Conservation (phyloP, 2,797 vertebrate species). For the Halcyon chelicuti region DNA sequence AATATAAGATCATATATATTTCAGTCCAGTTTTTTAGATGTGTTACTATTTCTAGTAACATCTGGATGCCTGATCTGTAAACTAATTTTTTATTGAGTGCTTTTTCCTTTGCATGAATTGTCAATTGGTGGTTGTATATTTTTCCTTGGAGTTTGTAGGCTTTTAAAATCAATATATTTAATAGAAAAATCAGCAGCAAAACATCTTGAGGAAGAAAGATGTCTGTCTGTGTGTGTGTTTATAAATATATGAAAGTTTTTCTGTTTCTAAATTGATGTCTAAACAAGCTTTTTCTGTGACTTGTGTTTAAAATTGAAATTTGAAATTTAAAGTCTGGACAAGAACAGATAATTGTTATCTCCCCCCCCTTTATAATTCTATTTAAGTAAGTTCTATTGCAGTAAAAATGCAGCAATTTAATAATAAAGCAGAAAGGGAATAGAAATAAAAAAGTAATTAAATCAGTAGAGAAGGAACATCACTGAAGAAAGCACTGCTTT, state of each 20-base stretch:
- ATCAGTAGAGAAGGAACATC: not conserved
- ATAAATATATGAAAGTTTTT: not conserved
- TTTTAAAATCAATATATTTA: not conserved
- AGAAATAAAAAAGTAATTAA: not conserved
- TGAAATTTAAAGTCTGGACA: not conserved
- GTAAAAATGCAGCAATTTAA: constrained; percentile 37
- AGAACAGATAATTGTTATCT: not conserved
- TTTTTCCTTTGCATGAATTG: not conserved
- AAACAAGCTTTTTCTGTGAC: not conserved
- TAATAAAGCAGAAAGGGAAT: constrained; percentile 35
- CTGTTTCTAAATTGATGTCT: not conserved
- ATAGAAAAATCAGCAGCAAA: not conserved
- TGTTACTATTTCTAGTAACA: not conserved
- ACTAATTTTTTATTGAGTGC: not conserved
- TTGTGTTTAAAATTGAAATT: not conserved
- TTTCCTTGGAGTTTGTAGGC: not conserved
- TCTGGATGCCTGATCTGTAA: not conserved
- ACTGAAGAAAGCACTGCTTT: constrained; percentile 4
- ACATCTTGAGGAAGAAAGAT: not conserved
- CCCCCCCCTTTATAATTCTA: not conserved
- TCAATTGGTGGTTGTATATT: not conserved
- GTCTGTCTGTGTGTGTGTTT: not conserved
- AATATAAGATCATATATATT: not conserved
- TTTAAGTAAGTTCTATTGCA: not conserved
- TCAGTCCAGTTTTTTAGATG: not conserved